phyloP scores from a whole-genome alignment of 2,888 invertebrate species.

The Geotrupes spiniger region DNA sequence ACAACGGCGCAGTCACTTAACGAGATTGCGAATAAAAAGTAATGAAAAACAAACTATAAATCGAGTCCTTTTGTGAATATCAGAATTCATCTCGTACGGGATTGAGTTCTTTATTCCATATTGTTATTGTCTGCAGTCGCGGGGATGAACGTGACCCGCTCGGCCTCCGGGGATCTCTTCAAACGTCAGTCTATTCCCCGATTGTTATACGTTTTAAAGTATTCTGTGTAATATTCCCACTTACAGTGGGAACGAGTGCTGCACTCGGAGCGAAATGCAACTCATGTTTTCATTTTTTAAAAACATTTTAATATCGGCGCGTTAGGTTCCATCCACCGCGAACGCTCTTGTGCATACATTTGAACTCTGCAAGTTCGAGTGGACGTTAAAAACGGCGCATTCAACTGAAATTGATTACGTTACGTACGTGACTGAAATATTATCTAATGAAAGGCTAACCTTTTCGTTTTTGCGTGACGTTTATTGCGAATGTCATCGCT shows the following conservation, averaged over 20 bases:
- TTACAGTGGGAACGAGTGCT: background rate
- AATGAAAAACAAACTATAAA: conserved; percentile 2
- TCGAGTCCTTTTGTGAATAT: conserved; percentile 1
- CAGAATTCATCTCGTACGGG: background rate
- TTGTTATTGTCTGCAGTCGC: conserved; percentile 14
- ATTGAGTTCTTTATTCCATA: conserved; percentile 17
- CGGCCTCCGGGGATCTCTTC: background rate
- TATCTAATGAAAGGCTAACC: too few species aligned
- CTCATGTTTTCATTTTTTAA: background rate
- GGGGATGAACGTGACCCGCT: conserved; percentile 16
- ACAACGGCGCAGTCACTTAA: too few species aligned
- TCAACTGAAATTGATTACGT: too few species aligned
- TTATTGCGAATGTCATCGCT: too few species aligned
- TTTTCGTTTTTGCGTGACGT: too few species aligned
- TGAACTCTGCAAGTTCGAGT: too few species aligned
- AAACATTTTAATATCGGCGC: conserved; percentile 4
- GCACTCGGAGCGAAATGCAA: conserved; percentile 3
- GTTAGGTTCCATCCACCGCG: background rate
- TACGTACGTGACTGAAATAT: too few species aligned
- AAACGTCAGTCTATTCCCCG: conserved; percentile 3
- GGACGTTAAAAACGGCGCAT: too few species aligned
- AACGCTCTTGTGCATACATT: background rate
- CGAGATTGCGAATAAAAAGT: too few species aligned
- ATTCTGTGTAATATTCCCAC: conserved; percentile 1
- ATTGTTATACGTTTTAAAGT: conserved; percentile 2